Percentiles rank a stretch among this genome's conserved stretches.
Evolutionary conservation across 2,113 vertebrate genomes (phyloP).

Genomic region (Nymphicus hollandicus): DNA sequence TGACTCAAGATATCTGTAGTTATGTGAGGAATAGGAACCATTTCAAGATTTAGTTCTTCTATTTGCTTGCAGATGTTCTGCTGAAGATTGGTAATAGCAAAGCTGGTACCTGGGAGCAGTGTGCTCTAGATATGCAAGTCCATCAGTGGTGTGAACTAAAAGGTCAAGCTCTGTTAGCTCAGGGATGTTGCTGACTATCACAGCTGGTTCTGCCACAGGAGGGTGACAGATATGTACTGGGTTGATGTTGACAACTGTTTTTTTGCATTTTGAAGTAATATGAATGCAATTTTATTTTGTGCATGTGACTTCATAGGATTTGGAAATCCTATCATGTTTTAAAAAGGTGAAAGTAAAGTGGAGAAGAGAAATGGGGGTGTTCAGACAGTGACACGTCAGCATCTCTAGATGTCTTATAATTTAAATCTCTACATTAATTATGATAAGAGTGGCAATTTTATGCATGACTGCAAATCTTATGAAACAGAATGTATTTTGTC

Average conservation of each 20-base stretch:
- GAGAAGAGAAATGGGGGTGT: not conserved
- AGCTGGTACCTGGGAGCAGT: not conserved
- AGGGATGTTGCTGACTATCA: not conserved
- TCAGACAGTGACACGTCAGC: not conserved
- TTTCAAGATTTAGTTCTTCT: not conserved
- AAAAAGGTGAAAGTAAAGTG: not conserved
- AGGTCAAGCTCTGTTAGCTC: not conserved
- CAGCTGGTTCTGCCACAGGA: not conserved
- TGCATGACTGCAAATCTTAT: not conserved
- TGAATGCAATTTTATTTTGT: not conserved
- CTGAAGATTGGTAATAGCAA: not conserved
- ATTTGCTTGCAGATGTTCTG: not conserved
- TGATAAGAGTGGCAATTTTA: not conserved
- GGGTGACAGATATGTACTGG: not conserved
- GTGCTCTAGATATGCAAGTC: not conserved
- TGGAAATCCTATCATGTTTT: not conserved
- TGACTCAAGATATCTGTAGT: not conserved
- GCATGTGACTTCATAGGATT: fast-evolving
- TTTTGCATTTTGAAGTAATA: not conserved
- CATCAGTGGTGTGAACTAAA: not conserved
- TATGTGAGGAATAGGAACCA: not conserved
- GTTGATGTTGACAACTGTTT: not conserved
- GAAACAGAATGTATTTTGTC: constrained; percentile 38
- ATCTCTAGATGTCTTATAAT: not conserved
- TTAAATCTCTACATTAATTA: constrained; percentile 13